These are phyloP conservation scores for Rotaria sp. DNA, from an alignment of 2,888 invertebrate species.

Conservation along the genomic window DNA sequence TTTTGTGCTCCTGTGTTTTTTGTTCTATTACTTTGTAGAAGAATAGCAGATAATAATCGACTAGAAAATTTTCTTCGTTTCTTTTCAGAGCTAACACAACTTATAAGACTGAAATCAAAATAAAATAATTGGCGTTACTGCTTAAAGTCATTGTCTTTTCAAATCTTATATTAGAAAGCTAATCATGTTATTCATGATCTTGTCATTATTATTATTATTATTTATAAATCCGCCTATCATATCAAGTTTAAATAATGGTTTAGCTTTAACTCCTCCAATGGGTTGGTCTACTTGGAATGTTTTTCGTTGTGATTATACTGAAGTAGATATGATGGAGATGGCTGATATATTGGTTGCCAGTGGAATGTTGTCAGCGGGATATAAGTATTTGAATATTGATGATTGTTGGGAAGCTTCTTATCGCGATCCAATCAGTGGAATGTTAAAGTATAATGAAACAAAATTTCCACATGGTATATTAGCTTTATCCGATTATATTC, in stretches of 20 bases:
- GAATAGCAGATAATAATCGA: too few species aligned
- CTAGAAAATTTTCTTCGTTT: too few species aligned
- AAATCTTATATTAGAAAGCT: too few species aligned
- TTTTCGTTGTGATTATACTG: not conserved
- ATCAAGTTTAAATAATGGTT: not conserved
- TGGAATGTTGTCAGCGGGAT: not conserved
- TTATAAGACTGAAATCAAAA: too few species aligned
- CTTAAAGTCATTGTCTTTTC: too few species aligned
- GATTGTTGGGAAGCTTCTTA: conserved; percentile 7
- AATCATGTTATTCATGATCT: not conserved
- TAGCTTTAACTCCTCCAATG: not conserved
- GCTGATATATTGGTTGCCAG: not conserved
- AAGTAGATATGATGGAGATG: not conserved
- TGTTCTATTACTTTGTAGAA: too few species aligned
- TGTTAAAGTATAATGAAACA: not conserved
- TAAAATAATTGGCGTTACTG: too few species aligned
- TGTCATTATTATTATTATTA: not conserved
- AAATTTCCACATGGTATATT: not conserved
- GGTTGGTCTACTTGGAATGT: conserved; percentile 8
- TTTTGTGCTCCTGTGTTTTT: too few species aligned
- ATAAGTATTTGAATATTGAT: not conserved
- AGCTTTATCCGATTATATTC: not conserved
- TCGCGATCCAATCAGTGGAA: not conserved
- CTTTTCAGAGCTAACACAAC: too few species aligned
- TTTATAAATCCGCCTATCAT: not conserved